Evolutionary conservation across 2,888 invertebrate genomes (phyloP), one percentile per base, ranked within the genome.

Genomic region (Heliconius erato): DNA sequence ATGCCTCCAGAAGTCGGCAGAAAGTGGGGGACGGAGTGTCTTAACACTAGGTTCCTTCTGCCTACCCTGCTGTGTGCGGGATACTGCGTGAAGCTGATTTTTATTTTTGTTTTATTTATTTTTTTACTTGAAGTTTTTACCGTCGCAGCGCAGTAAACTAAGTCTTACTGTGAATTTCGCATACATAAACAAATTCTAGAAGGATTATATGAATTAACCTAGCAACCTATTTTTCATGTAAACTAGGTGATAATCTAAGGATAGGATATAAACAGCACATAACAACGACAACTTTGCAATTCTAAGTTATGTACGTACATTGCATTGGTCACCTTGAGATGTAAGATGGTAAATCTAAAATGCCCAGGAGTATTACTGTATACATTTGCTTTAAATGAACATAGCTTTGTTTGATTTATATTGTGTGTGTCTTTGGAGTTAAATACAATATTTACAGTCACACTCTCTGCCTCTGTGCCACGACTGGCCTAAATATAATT

Each of bases 161-260:
- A 71, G 71, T 71, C 9, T 26, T 72, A 26, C 19, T 44, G 44
- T 63, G 40, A 69, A 28, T 72, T 44, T 72, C 26, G 26, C 44
- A 44, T 16, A 72, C 26, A 72, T 26, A 44, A 44, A 72, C 72
- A 72, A 44, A 49, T 72, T 71, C n/a, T 71, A 44, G 26, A 72
- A 44, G 44, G 26, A 72, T 72, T 72, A 72, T 72, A 7, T 19
- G 44, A 72, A 49, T 44, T 44, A 72, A 44, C 72, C 72, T 9
- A 72, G 44, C 72, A 49, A 72, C 44, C 72, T 72, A 72, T 72
- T 44, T 72, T 72, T 72, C 26, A 26, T 44, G 14, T 44, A 26
- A 72, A 44, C 44, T 49, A 72, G 19, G 44, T 14, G 40, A 40
- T 40, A n/a, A 72, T 7, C 69, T 32, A n/a, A 14, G 40, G 4